These are phyloP conservation scores for Plestiodon gilberti DNA, from an alignment of 2,113 vertebrate genomes.

Conservation along the genomic window DNA sequence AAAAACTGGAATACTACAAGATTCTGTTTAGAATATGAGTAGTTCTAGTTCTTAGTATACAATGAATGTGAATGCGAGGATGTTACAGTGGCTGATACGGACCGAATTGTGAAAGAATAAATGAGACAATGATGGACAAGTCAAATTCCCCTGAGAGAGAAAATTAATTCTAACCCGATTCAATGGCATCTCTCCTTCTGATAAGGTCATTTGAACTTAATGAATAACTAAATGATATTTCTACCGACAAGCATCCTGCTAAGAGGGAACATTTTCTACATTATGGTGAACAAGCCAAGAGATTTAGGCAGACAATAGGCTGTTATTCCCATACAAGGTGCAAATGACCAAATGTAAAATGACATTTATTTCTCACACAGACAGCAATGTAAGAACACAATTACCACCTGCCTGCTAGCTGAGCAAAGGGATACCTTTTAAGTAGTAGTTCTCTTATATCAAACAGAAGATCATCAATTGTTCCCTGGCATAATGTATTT, in stretches of 20 bases:
- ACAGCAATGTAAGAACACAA: no score
- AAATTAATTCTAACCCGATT: conserved; percentile 23
- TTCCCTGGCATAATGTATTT: no score
- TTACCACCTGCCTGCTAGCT: no score
- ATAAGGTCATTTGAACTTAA: conserved; percentile 48
- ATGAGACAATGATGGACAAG: conserved; percentile 32
- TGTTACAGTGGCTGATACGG: conserved; percentile 37
- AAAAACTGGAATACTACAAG: conserved; percentile 22
- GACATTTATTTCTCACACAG: conserved; percentile 40
- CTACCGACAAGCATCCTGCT: conserved; percentile 45
- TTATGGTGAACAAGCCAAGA: conserved; percentile 36
- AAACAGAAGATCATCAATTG: no score
- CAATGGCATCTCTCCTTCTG: conserved; percentile 46
- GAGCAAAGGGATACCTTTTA: no score
- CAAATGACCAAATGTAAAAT: conserved; percentile 44
- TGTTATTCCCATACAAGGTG: conserved; percentile 27
- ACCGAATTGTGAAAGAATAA: conserved; percentile 52
- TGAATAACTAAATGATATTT: conserved; percentile 54
- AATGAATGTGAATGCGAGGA: fast-evolving
- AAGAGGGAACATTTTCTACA: conserved; percentile 31
- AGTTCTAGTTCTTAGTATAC: neutral
- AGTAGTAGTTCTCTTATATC: no score
- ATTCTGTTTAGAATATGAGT: fast-evolving
- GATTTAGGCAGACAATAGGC: conserved; percentile 37
- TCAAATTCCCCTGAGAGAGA: neutral